These are phyloP conservation scores for Austrolebias charrua DNA, from an alignment of 2,797 vertebrate genomes.

Conservation along the genomic window DNA sequence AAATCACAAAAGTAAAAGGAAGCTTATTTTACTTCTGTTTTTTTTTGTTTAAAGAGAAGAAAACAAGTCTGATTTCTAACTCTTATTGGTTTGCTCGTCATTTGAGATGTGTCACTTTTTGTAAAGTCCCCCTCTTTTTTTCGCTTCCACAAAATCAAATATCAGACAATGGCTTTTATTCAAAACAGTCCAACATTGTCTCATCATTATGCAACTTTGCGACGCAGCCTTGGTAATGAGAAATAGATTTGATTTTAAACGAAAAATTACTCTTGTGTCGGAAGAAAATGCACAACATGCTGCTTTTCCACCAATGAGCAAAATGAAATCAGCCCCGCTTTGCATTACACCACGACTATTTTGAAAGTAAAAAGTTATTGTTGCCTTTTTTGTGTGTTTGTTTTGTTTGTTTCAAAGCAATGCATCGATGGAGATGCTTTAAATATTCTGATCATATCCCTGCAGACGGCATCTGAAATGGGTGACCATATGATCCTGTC, in stretches of 20 bases:
- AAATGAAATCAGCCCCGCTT: constrained; percentile 48
- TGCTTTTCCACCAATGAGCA: constrained; percentile 28
- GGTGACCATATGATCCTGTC: constrained; percentile 60
- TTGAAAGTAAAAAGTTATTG: constrained; percentile 29
- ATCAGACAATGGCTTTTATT: constrained; percentile 42
- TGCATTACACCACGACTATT: constrained; percentile 18
- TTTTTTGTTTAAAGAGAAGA: constrained; percentile 4
- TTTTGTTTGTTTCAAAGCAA: neutral
- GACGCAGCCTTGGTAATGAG: constrained; percentile 54
- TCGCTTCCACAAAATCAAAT: constrained; percentile 30
- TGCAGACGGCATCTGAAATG: constrained; percentile 47
- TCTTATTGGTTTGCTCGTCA: constrained; percentile 16
- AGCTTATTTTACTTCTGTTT: neutral
- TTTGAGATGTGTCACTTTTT: constrained; percentile 26
- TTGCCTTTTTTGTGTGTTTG: neutral
- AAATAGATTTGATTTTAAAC: constrained; percentile 66
- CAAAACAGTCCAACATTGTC: constrained; percentile 33
- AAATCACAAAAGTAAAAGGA: constrained; percentile 11
- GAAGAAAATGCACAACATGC: constrained; percentile 42
- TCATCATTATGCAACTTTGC: constrained; percentile 43
- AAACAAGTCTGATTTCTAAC: constrained; percentile 8
- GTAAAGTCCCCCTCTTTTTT: neutral
- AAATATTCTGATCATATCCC: constrained; percentile 46
- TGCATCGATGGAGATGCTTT: constrained; percentile 24
- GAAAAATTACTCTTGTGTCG: constrained; percentile 42